Conservation (phyloP, 2,888 invertebrate genomes). For the Athetis lepigone region DNA sequence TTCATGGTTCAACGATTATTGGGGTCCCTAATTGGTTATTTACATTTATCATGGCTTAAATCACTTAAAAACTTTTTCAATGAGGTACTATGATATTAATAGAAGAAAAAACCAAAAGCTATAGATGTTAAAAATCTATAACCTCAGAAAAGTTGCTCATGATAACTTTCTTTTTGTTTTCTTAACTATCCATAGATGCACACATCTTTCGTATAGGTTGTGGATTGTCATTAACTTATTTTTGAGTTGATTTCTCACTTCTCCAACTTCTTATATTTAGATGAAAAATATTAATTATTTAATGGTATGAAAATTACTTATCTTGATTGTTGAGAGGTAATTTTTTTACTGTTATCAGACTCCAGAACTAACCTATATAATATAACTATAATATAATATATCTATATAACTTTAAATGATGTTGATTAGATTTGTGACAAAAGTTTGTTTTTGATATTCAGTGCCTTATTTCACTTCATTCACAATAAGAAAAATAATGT, state of each 20-base stretch:
- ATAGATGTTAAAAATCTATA: slow-evolving; percentile 7
- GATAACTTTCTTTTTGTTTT: slow-evolving; percentile 36
- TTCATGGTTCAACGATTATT: slow-evolving; percentile 76
- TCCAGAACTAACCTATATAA: too few relatives aligned
- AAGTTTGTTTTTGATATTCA: too few relatives aligned
- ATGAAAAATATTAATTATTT: neutral
- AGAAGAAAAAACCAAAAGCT: neutral
- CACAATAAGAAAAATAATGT: too few relatives aligned
- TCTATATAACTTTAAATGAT: too few relatives aligned
- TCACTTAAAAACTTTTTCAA: neutral
- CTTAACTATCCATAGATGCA: slow-evolving; percentile 8
- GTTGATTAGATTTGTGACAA: too few relatives aligned
- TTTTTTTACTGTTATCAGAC: neutral
- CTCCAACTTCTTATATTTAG: neutral
- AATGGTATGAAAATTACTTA: neutral
- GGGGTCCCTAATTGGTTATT: slow-evolving; percentile 68
- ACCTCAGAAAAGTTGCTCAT: slow-evolving; percentile 46
- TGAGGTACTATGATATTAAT: neutral
- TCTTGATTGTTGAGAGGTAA: neutral
- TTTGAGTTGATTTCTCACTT: neutral
- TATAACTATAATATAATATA: too few relatives aligned
- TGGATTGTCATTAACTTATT: neutral
- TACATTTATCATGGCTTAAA: slow-evolving; percentile 35
- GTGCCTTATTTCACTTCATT: too few relatives aligned
- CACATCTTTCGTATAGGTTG: neutral